A percentile compares a stretch with the other conserved stretches of the same genome.
Conservation (phyloP, 2,113 vertebrate genomes). For the Sinocyclocheilus anophthalmus region DNA sequence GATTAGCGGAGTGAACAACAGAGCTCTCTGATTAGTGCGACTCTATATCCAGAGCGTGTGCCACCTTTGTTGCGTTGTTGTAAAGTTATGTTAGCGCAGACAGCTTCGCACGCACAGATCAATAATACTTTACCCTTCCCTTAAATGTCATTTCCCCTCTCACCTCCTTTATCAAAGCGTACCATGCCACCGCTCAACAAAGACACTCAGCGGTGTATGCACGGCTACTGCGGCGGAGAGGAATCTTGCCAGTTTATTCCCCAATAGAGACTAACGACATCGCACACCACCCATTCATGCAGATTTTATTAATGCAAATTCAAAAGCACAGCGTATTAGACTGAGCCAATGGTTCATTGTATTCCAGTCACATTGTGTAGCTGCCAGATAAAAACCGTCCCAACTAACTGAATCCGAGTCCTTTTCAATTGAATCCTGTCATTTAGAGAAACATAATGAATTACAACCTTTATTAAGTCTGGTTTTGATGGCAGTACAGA, state of each 20-base stretch:
- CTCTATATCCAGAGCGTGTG: conserved; percentile 55
- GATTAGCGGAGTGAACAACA: conserved; percentile 45
- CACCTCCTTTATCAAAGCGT: conserved; percentile 14
- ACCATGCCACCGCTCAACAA: neutral
- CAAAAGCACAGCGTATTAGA: conserved; percentile 56
- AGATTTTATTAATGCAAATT: conserved; percentile 50
- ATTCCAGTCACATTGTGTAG: conserved; percentile 51
- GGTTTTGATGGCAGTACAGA: conserved; percentile 36
- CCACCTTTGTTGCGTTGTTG: conserved; percentile 67
- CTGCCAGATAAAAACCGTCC: conserved; percentile 57
- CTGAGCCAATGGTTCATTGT: conserved; percentile 50
- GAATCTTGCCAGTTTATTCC: conserved; percentile 28
- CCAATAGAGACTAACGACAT: conserved; percentile 40
- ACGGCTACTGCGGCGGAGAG: neutral
- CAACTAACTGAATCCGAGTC: conserved; percentile 41
- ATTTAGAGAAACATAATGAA: conserved; percentile 53
- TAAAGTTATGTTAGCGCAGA: conserved; percentile 59
- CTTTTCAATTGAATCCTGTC: conserved; percentile 41
- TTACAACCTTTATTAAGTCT: conserved; percentile 56
- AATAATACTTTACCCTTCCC: conserved; percentile 58
- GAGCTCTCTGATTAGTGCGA: conserved; percentile 41
- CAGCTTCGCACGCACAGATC: conserved; percentile 49
- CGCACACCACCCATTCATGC: conserved; percentile 47
- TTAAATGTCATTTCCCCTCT: conserved; percentile 46
- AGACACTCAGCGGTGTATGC: neutral